Evolutionary conservation across 2,797 vertebrate species (phyloP), one percentile per base, ranked within the genome.

Genomic region (Synaphobranchus kaupii): DNA sequence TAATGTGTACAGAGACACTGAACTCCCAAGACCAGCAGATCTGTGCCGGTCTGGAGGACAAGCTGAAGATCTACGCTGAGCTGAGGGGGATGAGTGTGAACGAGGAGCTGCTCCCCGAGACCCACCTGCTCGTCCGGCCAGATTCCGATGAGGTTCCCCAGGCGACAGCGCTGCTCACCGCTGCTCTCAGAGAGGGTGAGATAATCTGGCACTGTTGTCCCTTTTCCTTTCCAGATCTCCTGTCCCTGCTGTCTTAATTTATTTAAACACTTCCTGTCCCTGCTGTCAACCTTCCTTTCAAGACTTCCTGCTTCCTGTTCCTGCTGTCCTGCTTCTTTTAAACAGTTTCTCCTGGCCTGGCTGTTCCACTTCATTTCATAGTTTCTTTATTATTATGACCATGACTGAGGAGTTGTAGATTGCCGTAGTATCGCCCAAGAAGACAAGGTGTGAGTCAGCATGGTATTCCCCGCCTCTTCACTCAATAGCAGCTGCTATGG

Each of bases 21-120:
- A 95, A 81, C 90, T 95, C 93, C 90, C 97, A 97, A 81, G 98
- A 99, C 93, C 98, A 99, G 89, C 96, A 97, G 91, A 98, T 99
- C 91, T 98, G 97, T 90, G 96, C 90, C 0, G 96, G 89, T 86
- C 95, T 99, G 95, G 98, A 98, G 93, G 98, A 98, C 87, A 99
- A 99, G 91, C 93, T 99, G 85, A 95, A 90, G 85, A 96, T 98
- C 89, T 98, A 97, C 10, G 93, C 95, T 0, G 95, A 96, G 84
- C 95, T 98, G 84, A 96, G 94, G 20, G 90, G 94, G 47, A 91
- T 97, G 89, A 95, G 94, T 90, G 94, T 94, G 34, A 94, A 90
- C 89, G 94, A 94, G 0, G 93, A 95, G 15, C 91, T 93, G 10
- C 93, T 90, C 3, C 89, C 94, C 0, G 97, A 97, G 58, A 95